Evolutionary conservation across 2,888 invertebrate genomes (phyloP).

Genomic region (Hypomecis punctinalis): DNA sequence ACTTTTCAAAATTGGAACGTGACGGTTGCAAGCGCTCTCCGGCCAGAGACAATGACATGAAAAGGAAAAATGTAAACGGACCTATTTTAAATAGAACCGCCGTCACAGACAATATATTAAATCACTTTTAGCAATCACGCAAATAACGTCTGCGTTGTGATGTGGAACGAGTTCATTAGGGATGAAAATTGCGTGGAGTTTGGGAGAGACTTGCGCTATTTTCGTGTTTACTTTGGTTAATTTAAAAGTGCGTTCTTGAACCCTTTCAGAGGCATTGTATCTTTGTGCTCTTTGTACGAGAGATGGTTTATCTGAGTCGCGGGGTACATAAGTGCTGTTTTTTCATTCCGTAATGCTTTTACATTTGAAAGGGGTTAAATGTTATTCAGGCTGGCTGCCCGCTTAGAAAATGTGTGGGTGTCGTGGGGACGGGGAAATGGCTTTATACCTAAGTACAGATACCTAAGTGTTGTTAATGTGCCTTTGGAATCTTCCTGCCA

Average conservation of each 20-base stretch:
- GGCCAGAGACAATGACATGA: constrained; percentile 84
- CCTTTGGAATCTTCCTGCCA: constrained; percentile 8
- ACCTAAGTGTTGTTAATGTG: constrained; percentile 9
- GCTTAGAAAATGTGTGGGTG: constrained; percentile 82
- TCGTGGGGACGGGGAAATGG: constrained; percentile 66
- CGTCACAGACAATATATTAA: constrained; percentile 73
- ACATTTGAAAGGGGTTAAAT: constrained; percentile 85
- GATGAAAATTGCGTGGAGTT: constrained; percentile 58
- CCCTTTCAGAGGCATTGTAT: constrained; percentile 86
- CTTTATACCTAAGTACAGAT: constrained; percentile 30
- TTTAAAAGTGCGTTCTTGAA: constrained; percentile 86
- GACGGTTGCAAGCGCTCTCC: constrained; percentile 84
- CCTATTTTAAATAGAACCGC: constrained; percentile 81
- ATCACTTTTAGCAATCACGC: constrained; percentile 57
- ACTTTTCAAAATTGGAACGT: constrained; percentile 85
- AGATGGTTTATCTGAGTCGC: constrained; percentile 84
- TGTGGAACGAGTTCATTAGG: constrained; percentile 41
- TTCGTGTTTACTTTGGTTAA: constrained; percentile 68
- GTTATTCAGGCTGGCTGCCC: constrained; percentile 81
- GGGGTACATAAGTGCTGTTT: constrained; percentile 85
- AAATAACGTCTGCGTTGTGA: constrained; percentile 49
- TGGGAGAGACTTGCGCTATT: constrained; percentile 60
- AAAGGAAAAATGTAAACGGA: constrained; percentile 85
- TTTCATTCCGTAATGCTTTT: constrained; percentile 86
- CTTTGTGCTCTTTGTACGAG: constrained; percentile 84